Percentiles rank a stretch among this genome's conserved stretches.
These are phyloP conservation scores for Limnothrissa miodon DNA, from an alignment of 2,113 vertebrate genomes.

Conservation along the genomic window DNA sequence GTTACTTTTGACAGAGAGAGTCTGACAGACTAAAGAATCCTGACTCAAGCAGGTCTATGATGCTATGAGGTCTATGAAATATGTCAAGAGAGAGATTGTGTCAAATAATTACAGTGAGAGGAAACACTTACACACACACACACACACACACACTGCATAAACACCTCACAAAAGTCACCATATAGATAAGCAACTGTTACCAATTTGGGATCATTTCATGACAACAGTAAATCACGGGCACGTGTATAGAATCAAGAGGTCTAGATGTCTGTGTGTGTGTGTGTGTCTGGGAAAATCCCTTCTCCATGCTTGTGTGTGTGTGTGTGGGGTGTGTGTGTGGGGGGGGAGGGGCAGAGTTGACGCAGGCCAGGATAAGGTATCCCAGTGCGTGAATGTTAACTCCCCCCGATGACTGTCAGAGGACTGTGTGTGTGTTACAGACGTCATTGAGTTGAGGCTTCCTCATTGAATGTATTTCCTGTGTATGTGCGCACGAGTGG, in stretches of 20 bases:
- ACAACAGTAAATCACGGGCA: too few species aligned
- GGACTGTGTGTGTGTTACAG: constrained; percentile 38
- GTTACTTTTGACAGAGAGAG: too few species aligned
- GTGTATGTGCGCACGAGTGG: background rate
- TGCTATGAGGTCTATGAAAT: too few species aligned
- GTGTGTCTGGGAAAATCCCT: background rate
- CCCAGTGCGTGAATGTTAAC: constrained; percentile 23
- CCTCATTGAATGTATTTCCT: background rate
- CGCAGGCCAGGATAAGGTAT: constrained; percentile 23
- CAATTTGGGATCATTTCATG: background rate
- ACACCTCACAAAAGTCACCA: background rate
- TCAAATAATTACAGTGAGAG: too few species aligned
- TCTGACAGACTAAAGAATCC: too few species aligned
- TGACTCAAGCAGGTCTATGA: too few species aligned
- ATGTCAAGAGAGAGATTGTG: too few species aligned
- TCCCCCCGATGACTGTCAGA: constrained; percentile 25
- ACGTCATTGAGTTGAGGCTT: constrained; percentile 53
- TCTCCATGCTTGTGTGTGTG: background rate
- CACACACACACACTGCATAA: background rate
- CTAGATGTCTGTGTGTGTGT: constrained; percentile 11
- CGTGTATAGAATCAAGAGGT: background rate
- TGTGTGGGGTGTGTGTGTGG: too few species aligned
- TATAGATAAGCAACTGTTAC: background rate
- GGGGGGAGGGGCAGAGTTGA: background rate
- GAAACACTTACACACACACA: constrained; percentile 17